A percentile compares a stretch with the other conserved stretches of the same genome.
Evolutionary conservation across 2,797 vertebrate genomes (phyloP).

Genomic region (Gadopsis bispinosus): DNA sequence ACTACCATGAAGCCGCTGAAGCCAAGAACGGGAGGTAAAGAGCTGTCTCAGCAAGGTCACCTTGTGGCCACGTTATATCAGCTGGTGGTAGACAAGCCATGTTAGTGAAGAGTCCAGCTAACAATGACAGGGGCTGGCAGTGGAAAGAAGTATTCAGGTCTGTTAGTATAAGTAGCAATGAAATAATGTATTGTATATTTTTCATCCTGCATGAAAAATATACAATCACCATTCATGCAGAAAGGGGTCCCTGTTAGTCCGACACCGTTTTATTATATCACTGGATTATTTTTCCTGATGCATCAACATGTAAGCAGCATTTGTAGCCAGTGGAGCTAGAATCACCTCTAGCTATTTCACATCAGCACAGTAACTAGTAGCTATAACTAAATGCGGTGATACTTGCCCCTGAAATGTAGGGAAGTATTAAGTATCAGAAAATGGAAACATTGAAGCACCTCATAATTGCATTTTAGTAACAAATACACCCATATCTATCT

Average conservation of each 20-base stretch:
- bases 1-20: constrained; percentile 37
- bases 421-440: too few species aligned
- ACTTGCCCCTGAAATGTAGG: too few species aligned
- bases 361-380: background rate
- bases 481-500: background rate
- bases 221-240: background rate
- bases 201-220: background rate
- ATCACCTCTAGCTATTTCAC: background rate
- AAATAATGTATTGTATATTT: too few species aligned
- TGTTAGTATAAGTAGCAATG: background rate
- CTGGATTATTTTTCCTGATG: background rate
- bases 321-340: background rate
- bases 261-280: background rate
- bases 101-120: background rate
- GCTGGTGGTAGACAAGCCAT: constrained; percentile 46
- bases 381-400: too few species aligned
- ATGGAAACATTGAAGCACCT: background rate
- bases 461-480: background rate
- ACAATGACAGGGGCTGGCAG: background rate
- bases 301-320: constrained; percentile 2
- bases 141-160: background rate
- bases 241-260: background rate
- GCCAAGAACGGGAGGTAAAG: constrained; percentile 28
- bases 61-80: constrained; percentile 38
- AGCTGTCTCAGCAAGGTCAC: constrained; percentile 59